Evolutionary conservation across 2,888 invertebrate genomes (phyloP).

Genomic region (Drosophila phalerata): DNA sequence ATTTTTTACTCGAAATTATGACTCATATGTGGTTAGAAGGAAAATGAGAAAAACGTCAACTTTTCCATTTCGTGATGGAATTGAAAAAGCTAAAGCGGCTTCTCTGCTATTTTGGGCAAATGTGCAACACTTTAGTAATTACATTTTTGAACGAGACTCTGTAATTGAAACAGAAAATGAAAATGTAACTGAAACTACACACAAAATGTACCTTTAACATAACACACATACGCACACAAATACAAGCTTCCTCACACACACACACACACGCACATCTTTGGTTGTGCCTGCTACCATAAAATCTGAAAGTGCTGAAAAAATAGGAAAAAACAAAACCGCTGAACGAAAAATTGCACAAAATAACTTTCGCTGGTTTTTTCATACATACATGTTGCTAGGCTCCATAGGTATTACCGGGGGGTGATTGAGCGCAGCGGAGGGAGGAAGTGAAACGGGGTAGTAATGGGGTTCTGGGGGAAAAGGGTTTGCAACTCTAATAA

Average conservation of each 20-base stretch:
- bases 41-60: background rate
- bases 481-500: constrained; percentile 46
- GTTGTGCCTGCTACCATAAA: constrained; percentile 39
- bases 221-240: constrained; percentile 12
- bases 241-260: background rate
- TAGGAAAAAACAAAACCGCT: constrained; percentile 9
- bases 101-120: constrained; percentile 3
- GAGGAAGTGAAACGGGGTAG: background rate
- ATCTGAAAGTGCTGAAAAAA: constrained; percentile 27
- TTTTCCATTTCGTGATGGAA: constrained; percentile 14
- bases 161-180: constrained; percentile 44
- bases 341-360: constrained; percentile 45
- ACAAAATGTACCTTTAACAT: constrained; percentile 30
- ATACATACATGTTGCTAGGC: constrained; percentile 6
- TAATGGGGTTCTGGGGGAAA: background rate
- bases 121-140: constrained; percentile 53
- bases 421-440: constrained; percentile 4
- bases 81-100: constrained; percentile 41
- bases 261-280: constrained; percentile 18
- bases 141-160: constrained; percentile 32
- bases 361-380: constrained; percentile 51
- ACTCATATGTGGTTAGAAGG: background rate
- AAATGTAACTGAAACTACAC: constrained; percentile 18
- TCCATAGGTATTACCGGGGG: constrained; percentile 11
- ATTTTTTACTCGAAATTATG: constrained; percentile 3